phyloP scores from a whole-genome alignment of 2,113 vertebrate genomes.

The Otus sunia region DNA sequence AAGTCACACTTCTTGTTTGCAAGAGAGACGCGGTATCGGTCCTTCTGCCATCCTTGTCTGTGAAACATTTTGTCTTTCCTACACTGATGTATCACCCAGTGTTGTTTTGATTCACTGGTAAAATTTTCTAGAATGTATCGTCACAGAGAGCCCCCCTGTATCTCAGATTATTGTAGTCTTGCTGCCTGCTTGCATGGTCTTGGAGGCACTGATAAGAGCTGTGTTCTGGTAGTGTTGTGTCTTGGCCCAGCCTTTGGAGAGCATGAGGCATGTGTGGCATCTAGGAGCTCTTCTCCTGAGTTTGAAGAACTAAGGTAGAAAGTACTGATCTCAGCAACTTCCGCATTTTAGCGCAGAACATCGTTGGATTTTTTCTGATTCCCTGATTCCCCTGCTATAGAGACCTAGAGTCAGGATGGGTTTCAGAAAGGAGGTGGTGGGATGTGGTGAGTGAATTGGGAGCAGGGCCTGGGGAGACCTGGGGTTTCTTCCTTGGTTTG shows the following conservation, averaged over 20 bases:
- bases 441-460: background rate
- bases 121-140: background rate
- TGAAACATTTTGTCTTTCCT: background rate
- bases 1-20: background rate
- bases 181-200: background rate
- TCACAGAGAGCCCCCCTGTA: background rate
- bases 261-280: background rate
- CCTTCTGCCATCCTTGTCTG: background rate
- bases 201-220: background rate
- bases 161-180: background rate
- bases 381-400: background rate
- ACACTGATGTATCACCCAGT: rapidly evolving
- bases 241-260: background rate
- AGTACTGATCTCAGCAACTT: background rate
- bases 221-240: background rate
- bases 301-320: background rate
- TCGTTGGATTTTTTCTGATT: background rate
- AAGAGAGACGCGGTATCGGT: background rate
- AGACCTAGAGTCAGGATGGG: background rate
- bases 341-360: background rate
- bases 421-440: background rate
- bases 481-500: background rate
- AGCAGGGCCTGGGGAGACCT: background rate
- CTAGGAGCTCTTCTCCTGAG: background rate
- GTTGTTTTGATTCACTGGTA: background rate